Evolutionary conservation across 2,113 vertebrate species (phyloP), one percentile per base, ranked within the genome.

Genomic region (Salvator merianae): DNA sequence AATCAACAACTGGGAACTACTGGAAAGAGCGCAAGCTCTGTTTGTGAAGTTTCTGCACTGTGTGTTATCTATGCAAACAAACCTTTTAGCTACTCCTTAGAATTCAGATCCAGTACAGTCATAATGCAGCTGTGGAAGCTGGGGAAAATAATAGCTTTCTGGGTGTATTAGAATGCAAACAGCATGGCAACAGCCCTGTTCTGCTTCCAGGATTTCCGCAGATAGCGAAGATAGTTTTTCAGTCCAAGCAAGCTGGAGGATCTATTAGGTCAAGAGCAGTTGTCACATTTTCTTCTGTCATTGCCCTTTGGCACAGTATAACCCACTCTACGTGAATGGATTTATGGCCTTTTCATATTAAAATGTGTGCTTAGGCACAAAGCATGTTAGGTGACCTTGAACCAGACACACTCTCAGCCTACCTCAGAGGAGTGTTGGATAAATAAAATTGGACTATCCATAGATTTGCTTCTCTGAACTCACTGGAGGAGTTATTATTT

Each of bases 61-160:
- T 84, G 77, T 73, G 87, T 59, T 59, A 59, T 30, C 85, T 87
- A 86, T 4, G 77, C 91, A 93, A 94, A 94, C 85, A 95, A 94
- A 93, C 90, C 94, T 93, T 94, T 91, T 87, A 88, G 87, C 86
- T 90, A 91, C 85, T 91, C 93, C 90, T 94, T 91, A 94, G 90
- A 94, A 94, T 93, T 93, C 90, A 91, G 86, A 90, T 92, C 93
- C 85, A 90, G 91, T 91, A 92, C 76, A 91, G 87, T 88, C 93
- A 92, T 91, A 94, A 95, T 88, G 90, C 92, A 92, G 93, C 90
- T 93, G 91, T 90, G 88, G 92, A 91, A 93, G 90, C 91, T 89
- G 88, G 90, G 86, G 55, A 89, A 94, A 93, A 93, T 90, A 94
- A 93, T 85, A 87, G 88, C 84, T 90, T 92, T 93, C 0, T 26